phyloP scores from a whole-genome alignment of 2,797 vertebrate genomes.

The Squalus acanthias region DNA sequence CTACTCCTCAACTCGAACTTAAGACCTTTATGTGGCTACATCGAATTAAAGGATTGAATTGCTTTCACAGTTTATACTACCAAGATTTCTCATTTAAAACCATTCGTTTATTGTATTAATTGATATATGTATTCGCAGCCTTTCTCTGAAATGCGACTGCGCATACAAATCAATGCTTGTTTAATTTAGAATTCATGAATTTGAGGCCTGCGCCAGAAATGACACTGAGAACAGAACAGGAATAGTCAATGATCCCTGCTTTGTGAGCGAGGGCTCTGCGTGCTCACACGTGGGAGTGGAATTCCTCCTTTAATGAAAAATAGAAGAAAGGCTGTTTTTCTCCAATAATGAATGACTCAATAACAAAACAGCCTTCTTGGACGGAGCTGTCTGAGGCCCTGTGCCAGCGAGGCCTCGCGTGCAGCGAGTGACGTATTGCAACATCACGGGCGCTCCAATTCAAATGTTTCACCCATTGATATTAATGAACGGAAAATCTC shows the following conservation, averaged over 20 bases:
- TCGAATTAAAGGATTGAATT: not conserved
- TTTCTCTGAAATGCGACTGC: not conserved
- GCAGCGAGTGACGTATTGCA: not conserved
- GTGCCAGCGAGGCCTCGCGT: not conserved
- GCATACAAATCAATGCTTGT: slow-evolving; percentile 30
- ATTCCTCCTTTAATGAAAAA: not conserved
- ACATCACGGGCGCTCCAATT: not conserved
- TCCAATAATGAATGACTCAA: slow-evolving; percentile 8
- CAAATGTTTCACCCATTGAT: not conserved
- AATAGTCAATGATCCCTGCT: not conserved
- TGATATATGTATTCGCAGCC: not conserved
- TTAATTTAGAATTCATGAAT: slow-evolving; percentile 15
- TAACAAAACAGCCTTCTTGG: not conserved
- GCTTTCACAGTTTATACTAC: not conserved
- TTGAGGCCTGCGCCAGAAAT: slow-evolving; percentile 4
- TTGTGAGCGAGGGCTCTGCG: not conserved
- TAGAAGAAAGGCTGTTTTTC: slow-evolving; percentile 16
- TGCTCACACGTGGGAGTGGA: not conserved
- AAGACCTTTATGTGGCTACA: not conserved
- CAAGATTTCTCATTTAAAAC: not conserved
- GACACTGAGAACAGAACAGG: not conserved
- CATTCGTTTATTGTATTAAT: not conserved
- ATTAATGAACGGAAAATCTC: not conserved
- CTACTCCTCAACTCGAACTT: not conserved
- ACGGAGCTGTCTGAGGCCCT: not conserved